phyloP scores from a whole-genome alignment of 2,888 invertebrate species.

The Galeruca laticollis region DNA sequence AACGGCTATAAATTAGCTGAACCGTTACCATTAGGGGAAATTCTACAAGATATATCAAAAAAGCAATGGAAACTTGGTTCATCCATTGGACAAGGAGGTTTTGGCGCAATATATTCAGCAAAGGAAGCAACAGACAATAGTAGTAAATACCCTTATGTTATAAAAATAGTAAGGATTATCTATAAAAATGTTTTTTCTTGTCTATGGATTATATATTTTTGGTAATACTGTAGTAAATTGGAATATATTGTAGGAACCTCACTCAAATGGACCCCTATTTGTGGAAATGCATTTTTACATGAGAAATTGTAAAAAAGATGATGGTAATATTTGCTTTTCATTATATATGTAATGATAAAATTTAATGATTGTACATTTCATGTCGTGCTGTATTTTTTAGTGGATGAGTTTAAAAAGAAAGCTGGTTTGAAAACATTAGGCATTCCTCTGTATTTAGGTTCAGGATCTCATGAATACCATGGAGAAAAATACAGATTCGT shows the following conservation, averaged over 20 bases:
- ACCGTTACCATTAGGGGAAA: slow-evolving; percentile 80
- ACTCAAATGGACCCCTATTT: slow-evolving; percentile 93
- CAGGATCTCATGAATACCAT: slow-evolving; percentile 84
- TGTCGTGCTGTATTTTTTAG: slow-evolving; percentile 67
- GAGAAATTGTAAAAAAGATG: slow-evolving; percentile 78
- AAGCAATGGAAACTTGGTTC: slow-evolving; percentile 88
- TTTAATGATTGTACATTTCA: slow-evolving; percentile 2
- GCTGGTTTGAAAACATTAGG: slow-evolving; percentile 81
- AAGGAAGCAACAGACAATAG: slow-evolving; percentile 70
- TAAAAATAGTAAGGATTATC: slow-evolving; percentile 80
- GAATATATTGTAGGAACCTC: slow-evolving; percentile 79
- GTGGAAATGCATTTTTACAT: slow-evolving; percentile 94
- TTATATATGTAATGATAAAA: not conserved
- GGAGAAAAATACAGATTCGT: slow-evolving; percentile 87
- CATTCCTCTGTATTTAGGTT: slow-evolving; percentile 86
- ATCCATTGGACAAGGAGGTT: slow-evolving; percentile 92
- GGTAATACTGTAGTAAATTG: not conserved
- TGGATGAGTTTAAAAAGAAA: slow-evolving; percentile 76
- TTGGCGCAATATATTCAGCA: slow-evolving; percentile 93
- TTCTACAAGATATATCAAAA: slow-evolving; percentile 81
- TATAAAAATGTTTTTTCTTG: slow-evolving; percentile 23
- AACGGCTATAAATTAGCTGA: slow-evolving; percentile 75
- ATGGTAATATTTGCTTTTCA: slow-evolving; percentile 70
- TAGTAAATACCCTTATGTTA: slow-evolving; percentile 74
- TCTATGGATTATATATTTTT: not conserved